phyloP scores from a whole-genome alignment of 2,113 vertebrate species.

The Pollimyrus isidori region DNA sequence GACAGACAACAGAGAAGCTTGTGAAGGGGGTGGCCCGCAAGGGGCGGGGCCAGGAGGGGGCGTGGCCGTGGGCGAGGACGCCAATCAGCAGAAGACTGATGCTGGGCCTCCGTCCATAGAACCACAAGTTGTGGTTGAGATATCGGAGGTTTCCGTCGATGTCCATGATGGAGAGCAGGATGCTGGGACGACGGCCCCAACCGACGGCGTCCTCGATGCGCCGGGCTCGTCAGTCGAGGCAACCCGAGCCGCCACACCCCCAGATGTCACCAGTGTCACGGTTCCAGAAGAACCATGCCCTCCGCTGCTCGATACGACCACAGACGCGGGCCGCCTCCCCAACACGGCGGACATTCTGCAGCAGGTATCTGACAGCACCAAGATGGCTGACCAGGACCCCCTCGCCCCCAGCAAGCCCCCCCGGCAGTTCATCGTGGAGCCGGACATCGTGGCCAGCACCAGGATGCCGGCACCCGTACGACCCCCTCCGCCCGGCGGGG shows the following conservation, averaged over 20 bases:
- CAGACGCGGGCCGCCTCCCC: constrained; percentile 43
- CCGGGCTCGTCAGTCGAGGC: constrained; percentile 42
- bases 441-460: constrained; percentile 95
- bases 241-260: constrained; percentile 27
- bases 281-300: constrained; percentile 26
- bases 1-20: constrained; percentile 14
- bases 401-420: constrained; percentile 77
- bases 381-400: constrained; percentile 53
- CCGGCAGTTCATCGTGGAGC: constrained; percentile 78
- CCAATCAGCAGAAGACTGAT: constrained; percentile 25
- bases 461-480: constrained; percentile 84
- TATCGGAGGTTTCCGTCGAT: constrained; percentile 28
- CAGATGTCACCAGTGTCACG: constrained; percentile 61
- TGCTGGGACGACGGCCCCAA: constrained; percentile 19
- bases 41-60: constrained; percentile 49
- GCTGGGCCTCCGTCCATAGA: background rate
- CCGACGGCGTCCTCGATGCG: constrained; percentile 19
- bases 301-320: constrained; percentile 13
- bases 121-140: constrained; percentile 24
- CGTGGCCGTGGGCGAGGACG: constrained; percentile 33
- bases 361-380: constrained; percentile 50
- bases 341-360: constrained; percentile 63
- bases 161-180: constrained; percentile 28
- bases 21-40: constrained; percentile 31
- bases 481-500: constrained; percentile 74